Percentiles rank a stretch among this genome's conserved stretches.
Evolutionary conservation across 2,888 invertebrate genomes (phyloP).

Genomic region (Lydus trimaculatus): DNA sequence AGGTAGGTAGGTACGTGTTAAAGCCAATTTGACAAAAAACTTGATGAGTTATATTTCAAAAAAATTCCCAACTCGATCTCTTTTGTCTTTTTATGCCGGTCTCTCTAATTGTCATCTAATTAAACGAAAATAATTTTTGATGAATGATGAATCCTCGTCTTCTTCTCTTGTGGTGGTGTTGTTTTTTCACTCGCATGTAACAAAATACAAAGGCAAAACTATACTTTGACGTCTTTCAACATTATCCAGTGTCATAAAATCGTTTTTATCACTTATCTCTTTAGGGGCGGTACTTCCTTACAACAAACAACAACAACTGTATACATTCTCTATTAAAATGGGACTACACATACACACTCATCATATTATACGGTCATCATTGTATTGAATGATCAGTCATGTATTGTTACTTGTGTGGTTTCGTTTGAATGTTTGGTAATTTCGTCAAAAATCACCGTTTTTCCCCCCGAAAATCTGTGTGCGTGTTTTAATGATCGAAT

Average conservation of each 20-base stretch:
- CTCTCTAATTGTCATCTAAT: constrained; percentile 12
- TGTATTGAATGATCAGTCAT: background rate
- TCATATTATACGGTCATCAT: constrained; percentile 13
- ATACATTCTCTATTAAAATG: background rate
- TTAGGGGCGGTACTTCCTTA: constrained; percentile 43
- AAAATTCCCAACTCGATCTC: background rate
- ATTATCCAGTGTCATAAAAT: constrained; percentile 13
- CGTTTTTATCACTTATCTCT: constrained; percentile 39
- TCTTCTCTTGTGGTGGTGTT: no score
- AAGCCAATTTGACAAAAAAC: constrained; percentile 13
- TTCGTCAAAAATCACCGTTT: background rate
- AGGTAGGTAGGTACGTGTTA: background rate
- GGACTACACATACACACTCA: no score
- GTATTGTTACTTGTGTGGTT: background rate
- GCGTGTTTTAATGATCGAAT: background rate
- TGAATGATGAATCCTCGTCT: constrained; percentile 5
- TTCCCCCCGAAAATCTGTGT: no score
- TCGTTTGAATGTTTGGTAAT: background rate
- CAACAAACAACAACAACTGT: constrained; percentile 33
- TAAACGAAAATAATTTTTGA: background rate
- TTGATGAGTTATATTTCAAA: constrained; percentile 4
- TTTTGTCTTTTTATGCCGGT: no score
- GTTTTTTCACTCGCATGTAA: no score
- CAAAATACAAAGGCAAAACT: no score
- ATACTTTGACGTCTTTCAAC: constrained; percentile 11